Percentiles rank a stretch among this genome's conserved stretches.
phyloP scores from a whole-genome alignment of 2,888 invertebrate species.

The Dynastes hyllus region DNA sequence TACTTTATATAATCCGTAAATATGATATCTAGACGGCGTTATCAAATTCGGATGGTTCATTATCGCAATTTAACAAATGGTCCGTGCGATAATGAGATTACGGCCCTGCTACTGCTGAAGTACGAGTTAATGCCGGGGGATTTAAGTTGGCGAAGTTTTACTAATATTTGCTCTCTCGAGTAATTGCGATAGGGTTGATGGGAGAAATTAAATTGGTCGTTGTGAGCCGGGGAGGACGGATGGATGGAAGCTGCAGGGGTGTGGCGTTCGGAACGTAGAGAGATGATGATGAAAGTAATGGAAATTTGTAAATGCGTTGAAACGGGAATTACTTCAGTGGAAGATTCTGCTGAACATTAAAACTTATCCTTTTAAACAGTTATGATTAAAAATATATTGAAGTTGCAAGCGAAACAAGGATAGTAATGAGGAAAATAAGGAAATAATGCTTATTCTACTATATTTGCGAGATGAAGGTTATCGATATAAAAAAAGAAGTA shows the following conservation, averaged over 20 bases:
- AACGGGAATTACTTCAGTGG: too few species aligned
- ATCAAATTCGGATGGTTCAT: conserved; percentile 71
- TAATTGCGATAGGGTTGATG: conserved; percentile 48
- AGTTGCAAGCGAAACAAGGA: too few species aligned
- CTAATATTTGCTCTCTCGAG: conserved; percentile 47
- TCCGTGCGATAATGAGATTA: conserved; percentile 59
- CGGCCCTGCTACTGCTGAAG: conserved; percentile 38
- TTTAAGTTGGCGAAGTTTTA: conserved; percentile 49
- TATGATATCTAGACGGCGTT: conserved; percentile 68
- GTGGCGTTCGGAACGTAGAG: background rate
- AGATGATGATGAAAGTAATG: background rate
- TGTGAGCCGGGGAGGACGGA: conserved; percentile 6
- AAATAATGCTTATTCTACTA: too few species aligned
- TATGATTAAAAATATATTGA: too few species aligned
- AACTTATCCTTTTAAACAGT: too few species aligned
- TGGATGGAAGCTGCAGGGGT: background rate
- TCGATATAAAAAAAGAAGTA: too few species aligned
- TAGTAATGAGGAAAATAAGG: too few species aligned
- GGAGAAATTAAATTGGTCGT: conserved; percentile 46
- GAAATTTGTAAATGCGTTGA: background rate
- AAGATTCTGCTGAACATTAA: too few species aligned
- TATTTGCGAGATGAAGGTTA: too few species aligned
- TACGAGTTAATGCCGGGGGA: conserved; percentile 47
- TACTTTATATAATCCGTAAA: conserved; percentile 69
- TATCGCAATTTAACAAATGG: conserved; percentile 70